A percentile compares a stretch with the other conserved stretches of the same genome.
phyloP scores from a whole-genome alignment of 2,888 invertebrate genomes.

The Standfussiana lucernea region DNA sequence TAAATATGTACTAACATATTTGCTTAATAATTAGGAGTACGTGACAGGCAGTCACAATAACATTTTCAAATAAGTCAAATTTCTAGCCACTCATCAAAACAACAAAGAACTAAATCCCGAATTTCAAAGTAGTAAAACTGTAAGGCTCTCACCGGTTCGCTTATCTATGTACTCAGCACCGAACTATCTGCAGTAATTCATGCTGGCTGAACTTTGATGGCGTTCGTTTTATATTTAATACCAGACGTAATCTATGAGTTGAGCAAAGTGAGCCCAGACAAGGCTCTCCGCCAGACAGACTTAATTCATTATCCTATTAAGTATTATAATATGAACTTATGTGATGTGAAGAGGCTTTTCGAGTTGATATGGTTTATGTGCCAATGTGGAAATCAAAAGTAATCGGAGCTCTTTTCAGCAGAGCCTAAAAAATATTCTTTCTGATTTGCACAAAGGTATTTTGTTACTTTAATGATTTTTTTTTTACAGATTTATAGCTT shows the following conservation, averaged over 20 bases:
- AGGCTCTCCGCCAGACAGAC: conserved; percentile 45
- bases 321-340: conserved; percentile 15
- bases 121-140: conserved; percentile 53
- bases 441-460: conserved; percentile 39
- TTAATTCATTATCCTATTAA: conserved; percentile 36
- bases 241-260: conserved; percentile 61
- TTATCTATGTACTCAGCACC: conserved; percentile 54
- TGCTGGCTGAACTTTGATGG: conserved; percentile 48
- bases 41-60: too few relatives aligned
- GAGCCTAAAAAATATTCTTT: conserved; percentile 14
- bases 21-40: too few relatives aligned
- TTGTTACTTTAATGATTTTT: conserved; percentile 31
- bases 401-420: not conserved
- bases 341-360: conserved; percentile 11
- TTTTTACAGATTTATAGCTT: not conserved
- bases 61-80: not conserved
- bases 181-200: conserved; percentile 59
- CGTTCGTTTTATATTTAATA: conserved; percentile 62
- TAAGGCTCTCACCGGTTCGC: conserved; percentile 28
- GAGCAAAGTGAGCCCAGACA: conserved; percentile 33
- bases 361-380: conserved; percentile 6
- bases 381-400: not conserved
- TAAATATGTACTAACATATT: too few relatives aligned
- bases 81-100: conserved; percentile 4
- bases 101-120: conserved; percentile 14